Base-by-base conservation (phyloP, 2,888 invertebrate species). In the Melolontha melolontha region DNA sequence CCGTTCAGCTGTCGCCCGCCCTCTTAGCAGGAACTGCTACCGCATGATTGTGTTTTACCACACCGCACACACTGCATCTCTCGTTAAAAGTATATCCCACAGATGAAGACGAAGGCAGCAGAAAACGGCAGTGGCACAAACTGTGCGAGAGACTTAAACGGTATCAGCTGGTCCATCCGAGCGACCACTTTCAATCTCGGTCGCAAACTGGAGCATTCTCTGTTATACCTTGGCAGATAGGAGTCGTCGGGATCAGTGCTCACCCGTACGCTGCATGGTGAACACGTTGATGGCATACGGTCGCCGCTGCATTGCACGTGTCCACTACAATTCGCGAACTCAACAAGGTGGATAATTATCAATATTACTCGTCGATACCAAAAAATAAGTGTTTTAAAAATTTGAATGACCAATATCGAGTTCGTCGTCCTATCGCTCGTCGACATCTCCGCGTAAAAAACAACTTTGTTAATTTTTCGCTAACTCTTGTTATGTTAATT, bases 121-220 rank as follows among this genome's bases (percentile, higher is more conserved):
- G 73, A 14, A n/a, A 34, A 34, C 75, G 73, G 73, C 71, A 75
- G 73, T 67, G 70, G 66, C 75, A 78, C 77, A 49, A 17, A 11
- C 22, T 17, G 11, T 49, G 22, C 17, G 17, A 49, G 75, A 78
- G 77, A 78, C 76, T 78, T 73, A 79, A 80, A 80, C 55, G 68
- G 71, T 67, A 70, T 71, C 72, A 67, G 72, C 65, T 66, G 66
- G 76, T 76, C 79, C 79, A 79, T 80, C 80, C 79, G 78, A 14
- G 29, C 77, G 75, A 81, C 80, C 81, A 81, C 81, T 81, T 81
- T 81, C 81, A 81, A 80, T 80, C 79, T 79, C 80, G 59, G 69
- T 69, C 55, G 68, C 69, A 72, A 81, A 80, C 80, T 80, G 77
- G 80, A 80, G 81, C 80, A 80, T 77, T 80, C 78, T 79, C 79